Conservation (phyloP, 2,797 vertebrate species). For the Adrianichthys oophorus region DNA sequence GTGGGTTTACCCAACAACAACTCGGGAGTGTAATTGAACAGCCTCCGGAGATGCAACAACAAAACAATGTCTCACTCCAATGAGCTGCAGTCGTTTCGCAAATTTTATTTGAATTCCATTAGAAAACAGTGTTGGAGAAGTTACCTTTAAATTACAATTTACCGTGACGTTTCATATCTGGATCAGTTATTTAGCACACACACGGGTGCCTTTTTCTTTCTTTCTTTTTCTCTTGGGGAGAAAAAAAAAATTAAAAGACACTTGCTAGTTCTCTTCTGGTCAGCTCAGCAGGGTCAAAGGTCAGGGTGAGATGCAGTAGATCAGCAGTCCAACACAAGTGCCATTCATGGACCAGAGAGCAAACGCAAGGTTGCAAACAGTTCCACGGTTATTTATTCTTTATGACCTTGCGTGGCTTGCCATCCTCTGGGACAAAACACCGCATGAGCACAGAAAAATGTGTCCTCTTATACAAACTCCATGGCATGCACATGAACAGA, state of each 20-base stretch:
- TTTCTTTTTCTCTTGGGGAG: constrained; percentile 1
- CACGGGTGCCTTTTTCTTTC: background rate
- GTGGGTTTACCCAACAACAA: constrained; percentile 66
- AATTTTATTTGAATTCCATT: constrained; percentile 55
- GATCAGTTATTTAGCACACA: constrained; percentile 37
- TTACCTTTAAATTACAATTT: constrained; percentile 58
- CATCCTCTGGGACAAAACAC: background rate
- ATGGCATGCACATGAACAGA: too few species aligned
- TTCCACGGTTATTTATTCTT: constrained; percentile 1
- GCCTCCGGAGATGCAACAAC: constrained; percentile 59
- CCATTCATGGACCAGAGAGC: background rate
- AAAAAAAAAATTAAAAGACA: background rate
- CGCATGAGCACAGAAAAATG: too few species aligned
- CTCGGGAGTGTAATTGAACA: constrained; percentile 65
- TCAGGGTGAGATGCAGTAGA: background rate
- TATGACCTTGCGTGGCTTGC: constrained; percentile 3
- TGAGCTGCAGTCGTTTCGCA: constrained; percentile 57
- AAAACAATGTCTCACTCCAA: constrained; percentile 67
- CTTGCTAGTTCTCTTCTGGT: constrained; percentile 2
- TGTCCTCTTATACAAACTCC: too few species aligned
- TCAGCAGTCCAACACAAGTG: background rate
- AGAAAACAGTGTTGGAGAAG: constrained; percentile 34
- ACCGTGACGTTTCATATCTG: constrained; percentile 60
- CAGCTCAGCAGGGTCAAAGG: constrained; percentile 13
- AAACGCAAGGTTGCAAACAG: background rate